These are phyloP conservation scores for Andrena marginata DNA, from an alignment of 2,888 invertebrate species.

Conservation along the genomic window DNA sequence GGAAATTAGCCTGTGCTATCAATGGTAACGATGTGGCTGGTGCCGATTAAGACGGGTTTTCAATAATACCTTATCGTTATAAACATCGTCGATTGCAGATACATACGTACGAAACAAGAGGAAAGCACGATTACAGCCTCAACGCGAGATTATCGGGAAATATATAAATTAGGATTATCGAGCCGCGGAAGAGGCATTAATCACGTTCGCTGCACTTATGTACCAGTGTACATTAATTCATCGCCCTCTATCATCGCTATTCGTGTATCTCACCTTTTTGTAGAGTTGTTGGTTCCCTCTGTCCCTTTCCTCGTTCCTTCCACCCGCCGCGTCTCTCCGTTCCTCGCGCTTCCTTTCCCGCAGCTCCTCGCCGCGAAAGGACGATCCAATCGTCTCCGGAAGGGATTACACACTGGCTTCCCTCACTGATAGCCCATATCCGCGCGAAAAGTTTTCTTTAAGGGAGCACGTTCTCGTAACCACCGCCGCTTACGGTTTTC, in stretches of 20 bases:
- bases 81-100: constrained; percentile 31
- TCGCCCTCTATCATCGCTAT: constrained; percentile 47
- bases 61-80: constrained; percentile 39
- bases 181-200: constrained; percentile 49
- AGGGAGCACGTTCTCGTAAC: constrained; percentile 25
- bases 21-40: background rate
- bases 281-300: background rate
- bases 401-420: constrained; percentile 32
- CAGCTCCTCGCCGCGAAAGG: constrained; percentile 9
- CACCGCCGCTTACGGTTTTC: constrained; percentile 3
- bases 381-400: constrained; percentile 40
- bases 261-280: constrained; percentile 52
- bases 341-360: background rate
- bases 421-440: constrained; percentile 23
- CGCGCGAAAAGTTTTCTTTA: constrained; percentile 17
- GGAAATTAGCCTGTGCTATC: constrained; percentile 29
- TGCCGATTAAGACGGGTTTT: constrained; percentile 41
- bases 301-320: too few species aligned
- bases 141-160: constrained; percentile 69
- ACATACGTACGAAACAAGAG: constrained; percentile 55
- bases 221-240: constrained; percentile 45
- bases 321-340: background rate
- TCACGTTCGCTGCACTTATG: constrained; percentile 26
- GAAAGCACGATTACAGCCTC: constrained; percentile 35
- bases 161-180: constrained; percentile 72